Percentiles rank a stretch among this genome's conserved stretches.
Conservation (phyloP, 1,140 invertebrate genomes). For the Cardiocondyla obscurior region DNA sequence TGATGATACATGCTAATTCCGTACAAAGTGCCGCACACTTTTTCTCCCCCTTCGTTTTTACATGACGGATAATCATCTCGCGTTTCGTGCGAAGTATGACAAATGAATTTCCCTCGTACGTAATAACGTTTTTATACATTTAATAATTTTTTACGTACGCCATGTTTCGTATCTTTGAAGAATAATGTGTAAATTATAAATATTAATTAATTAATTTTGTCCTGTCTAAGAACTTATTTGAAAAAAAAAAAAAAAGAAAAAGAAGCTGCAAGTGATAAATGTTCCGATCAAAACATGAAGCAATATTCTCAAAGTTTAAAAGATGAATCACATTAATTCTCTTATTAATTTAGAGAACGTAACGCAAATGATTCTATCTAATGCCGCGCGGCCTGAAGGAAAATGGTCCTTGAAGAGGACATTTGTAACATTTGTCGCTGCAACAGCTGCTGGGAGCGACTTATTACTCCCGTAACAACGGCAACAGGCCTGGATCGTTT, state of each 20-base stretch:
- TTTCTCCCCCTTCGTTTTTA: constrained; percentile 25
- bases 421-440: constrained; percentile 72
- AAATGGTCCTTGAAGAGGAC: constrained; percentile 64
- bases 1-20: background rate
- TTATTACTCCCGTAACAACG: constrained; percentile 68
- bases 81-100: background rate
- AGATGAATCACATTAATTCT: constrained; percentile 12
- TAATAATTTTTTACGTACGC: background rate
- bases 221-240: background rate
- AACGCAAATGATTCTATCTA: constrained; percentile 38
- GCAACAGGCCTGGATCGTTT: constrained; percentile 56
- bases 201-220: background rate
- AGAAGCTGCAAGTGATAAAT: no score
- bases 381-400: constrained; percentile 46
- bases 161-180: background rate
- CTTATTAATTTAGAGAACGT: constrained; percentile 60
- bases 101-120: background rate
- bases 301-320: background rate
- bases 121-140: background rate
- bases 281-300: background rate
- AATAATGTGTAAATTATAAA: background rate
- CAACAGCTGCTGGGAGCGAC: constrained; percentile 65
- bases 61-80: background rate
- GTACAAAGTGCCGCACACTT: background rate
- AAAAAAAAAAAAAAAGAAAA: no score